These are phyloP conservation scores for Acridotheres tristis DNA, from an alignment of 2,797 vertebrate species.

Conservation along the genomic window DNA sequence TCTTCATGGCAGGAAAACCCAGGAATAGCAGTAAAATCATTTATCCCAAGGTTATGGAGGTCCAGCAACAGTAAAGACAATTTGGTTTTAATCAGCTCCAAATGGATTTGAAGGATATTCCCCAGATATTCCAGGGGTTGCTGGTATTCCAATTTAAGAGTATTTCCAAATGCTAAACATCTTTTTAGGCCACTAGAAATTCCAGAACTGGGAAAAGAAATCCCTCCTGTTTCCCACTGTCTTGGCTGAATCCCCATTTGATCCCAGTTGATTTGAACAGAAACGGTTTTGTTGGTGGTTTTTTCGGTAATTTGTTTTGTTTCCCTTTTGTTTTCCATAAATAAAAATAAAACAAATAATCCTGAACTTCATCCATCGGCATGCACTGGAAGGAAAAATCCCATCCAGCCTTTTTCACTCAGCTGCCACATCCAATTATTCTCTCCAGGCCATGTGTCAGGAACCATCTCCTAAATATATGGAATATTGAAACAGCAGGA, in stretches of 20 bases:
- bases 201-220: background rate
- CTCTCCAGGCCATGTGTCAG: conserved; percentile 20
- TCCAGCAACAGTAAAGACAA: background rate
- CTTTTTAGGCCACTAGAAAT: background rate
- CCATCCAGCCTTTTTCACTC: conserved; percentile 14
- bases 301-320: accelerated
- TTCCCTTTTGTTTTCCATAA: background rate
- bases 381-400: background rate
- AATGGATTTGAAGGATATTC: background rate
- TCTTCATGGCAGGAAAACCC: background rate
- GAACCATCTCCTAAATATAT: background rate
- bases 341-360: background rate
- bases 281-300: background rate
- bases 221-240: background rate
- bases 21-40: background rate
- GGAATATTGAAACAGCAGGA: background rate
- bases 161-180: background rate
- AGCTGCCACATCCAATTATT: conserved; percentile 41
- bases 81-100: background rate
- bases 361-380: background rate
- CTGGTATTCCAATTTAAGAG: background rate
- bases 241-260: background rate
- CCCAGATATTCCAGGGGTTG: background rate
- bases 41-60: background rate
- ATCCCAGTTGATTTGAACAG: background rate